A percentile compares a stretch with the other conserved stretches of the same genome.
Conservation (phyloP, 2,113 vertebrate species). For the Natator depressus region DNA sequence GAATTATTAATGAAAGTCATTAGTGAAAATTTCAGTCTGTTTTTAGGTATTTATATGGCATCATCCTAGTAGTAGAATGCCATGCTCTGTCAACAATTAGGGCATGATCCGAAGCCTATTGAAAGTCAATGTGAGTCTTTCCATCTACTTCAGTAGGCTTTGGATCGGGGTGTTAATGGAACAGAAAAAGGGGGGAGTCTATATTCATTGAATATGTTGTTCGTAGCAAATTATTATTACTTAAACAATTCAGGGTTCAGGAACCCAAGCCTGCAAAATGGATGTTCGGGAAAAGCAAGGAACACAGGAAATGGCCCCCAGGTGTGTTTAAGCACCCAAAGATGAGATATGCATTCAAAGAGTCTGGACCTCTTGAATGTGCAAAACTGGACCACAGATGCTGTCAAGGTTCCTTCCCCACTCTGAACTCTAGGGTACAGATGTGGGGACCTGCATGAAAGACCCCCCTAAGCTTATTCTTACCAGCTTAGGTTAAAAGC, state of each 20-base stretch:
- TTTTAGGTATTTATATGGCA: background rate
- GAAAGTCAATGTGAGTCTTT: background rate
- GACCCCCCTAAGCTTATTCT: too few relatives aligned
- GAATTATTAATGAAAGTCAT: background rate
- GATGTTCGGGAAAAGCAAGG: background rate
- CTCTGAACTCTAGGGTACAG: too few relatives aligned
- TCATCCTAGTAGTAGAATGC: background rate
- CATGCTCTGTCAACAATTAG: background rate
- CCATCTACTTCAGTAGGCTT: background rate
- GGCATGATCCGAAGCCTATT: background rate
- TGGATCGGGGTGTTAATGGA: background rate
- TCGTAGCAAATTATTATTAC: background rate
- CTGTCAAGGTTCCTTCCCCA: too few relatives aligned
- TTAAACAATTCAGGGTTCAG: background rate
- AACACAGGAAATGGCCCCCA: background rate
- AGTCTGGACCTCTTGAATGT: background rate
- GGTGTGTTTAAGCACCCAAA: background rate
- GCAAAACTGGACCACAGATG: background rate
- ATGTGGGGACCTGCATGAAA: too few relatives aligned
- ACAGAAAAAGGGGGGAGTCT: background rate
- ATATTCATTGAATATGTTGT: background rate
- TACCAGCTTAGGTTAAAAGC: too few relatives aligned
- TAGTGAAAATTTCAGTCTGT: background rate
- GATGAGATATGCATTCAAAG: too few relatives aligned
- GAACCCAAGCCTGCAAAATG: background rate